Evolutionary conservation across 2,113 vertebrate genomes (phyloP).

Genomic region (Delphinus delphis): DNA sequence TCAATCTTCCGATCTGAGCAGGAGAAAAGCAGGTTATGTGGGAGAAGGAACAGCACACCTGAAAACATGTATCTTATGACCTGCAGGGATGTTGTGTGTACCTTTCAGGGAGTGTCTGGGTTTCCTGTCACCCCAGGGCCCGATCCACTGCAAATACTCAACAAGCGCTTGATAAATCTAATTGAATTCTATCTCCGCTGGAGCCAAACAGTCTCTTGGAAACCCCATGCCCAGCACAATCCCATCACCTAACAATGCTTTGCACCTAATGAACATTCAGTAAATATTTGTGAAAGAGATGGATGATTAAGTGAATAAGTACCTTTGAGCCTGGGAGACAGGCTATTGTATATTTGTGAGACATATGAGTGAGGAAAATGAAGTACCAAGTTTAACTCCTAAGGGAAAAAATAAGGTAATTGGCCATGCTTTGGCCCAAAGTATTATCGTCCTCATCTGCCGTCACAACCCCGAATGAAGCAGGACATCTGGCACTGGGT

Average conservation of each 20-base stretch:
- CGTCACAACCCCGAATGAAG: not conserved
- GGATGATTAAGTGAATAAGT: not conserved
- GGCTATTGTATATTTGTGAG: not conserved
- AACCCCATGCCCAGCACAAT: not conserved
- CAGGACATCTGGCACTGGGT: not conserved
- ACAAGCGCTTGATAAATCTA: not conserved
- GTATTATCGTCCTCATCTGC: not conserved
- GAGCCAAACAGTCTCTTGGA: not conserved
- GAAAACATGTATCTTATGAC: not conserved
- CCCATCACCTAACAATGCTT: not conserved
- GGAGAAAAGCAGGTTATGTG: not conserved
- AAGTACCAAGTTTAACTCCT: not conserved
- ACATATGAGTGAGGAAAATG: not conserved
- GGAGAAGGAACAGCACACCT: not conserved
- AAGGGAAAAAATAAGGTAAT: not conserved
- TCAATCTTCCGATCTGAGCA: not conserved
- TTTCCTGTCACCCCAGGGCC: not conserved
- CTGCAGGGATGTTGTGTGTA: not conserved
- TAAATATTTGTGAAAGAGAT: not conserved
- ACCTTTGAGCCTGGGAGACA: not conserved
- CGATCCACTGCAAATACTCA: not conserved
- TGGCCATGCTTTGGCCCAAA: not conserved
- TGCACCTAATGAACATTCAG: not conserved
- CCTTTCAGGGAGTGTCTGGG: not conserved
- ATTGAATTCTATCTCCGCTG: not conserved